Conservation (phyloP, 2,797 vertebrate genomes). For the Poeciliopsis infans region DNA sequence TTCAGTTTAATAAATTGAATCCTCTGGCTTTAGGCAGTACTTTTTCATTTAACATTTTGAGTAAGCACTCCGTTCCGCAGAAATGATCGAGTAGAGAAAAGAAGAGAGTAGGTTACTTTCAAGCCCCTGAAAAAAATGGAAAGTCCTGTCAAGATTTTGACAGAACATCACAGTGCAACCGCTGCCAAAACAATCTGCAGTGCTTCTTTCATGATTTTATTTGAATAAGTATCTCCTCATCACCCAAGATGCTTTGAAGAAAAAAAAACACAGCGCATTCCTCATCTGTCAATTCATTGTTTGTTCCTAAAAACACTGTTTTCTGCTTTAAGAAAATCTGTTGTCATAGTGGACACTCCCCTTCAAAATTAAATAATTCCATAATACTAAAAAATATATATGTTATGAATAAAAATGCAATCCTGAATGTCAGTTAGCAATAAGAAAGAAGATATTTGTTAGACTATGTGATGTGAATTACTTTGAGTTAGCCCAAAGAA, state of each 20-base stretch:
- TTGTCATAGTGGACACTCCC: neutral
- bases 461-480: constrained; percentile 2
- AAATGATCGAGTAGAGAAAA: constrained; percentile 16
- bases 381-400: neutral
- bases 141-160: constrained; percentile 43
- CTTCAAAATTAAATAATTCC: constrained; percentile 10
- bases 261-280: constrained; percentile 28
- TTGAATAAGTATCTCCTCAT: constrained; percentile 28
- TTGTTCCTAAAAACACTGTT: constrained; percentile 18
- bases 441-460: constrained; percentile 5
- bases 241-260: constrained; percentile 32
- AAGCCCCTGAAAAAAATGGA: constrained; percentile 31
- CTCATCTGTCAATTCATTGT: constrained; percentile 43
- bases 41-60: constrained; percentile 39
- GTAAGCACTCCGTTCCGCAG: constrained; percentile 16
- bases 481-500: constrained; percentile 27
- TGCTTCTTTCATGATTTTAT: constrained; percentile 42
- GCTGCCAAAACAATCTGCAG: constrained; percentile 39
- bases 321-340: constrained; percentile 22
- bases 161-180: constrained; percentile 23
- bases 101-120: constrained; percentile 18
- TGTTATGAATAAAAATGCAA: neutral
- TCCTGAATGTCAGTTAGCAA: neutral
- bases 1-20: constrained; percentile 51
- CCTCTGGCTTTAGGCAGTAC: constrained; percentile 30